Evolutionary conservation across 2,797 vertebrate genomes (phyloP), one percentile per base, ranked within the genome.

Genomic region (Mareca strepera): DNA sequence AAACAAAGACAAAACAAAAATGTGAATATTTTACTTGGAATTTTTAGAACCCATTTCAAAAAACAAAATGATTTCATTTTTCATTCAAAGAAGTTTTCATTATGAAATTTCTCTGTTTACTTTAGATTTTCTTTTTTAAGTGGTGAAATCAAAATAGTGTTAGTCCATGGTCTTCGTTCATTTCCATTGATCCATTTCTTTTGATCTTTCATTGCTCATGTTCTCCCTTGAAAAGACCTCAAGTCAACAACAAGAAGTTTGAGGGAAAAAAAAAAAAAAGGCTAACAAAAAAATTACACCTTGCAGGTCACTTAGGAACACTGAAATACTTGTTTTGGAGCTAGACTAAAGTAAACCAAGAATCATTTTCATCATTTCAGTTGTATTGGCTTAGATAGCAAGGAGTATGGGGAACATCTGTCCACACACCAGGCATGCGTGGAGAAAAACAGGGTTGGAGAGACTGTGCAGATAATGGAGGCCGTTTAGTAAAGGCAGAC

Each of bases 1-100:
- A 28, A 73, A 70, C 11, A 62, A 84, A 73, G 12, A 41, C 12
- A 28, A 85, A 87, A 64, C 5, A 62, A 77, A 91, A 41, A 26
- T 16, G 7, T 41, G 31, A 69, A 10, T 56, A 43, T 66, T 90
- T 84, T 37, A 46, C 25, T 43, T 82, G 31, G 12, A 82, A 46
- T 10, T 46, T 78, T 41, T 35, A 37, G 17, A 59, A 70, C 3
- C 0, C 2, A 7, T 63, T 80, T 67, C 75, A 4, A 0, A 18
- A 44, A 81, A 46, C 1, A 33, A 91, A 60, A n/a, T 39, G 2
- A 8, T 77, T 35, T 52, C 7, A 17, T 11, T 67, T 60, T 79
- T 63, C 17, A 31, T 70, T 77, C 3, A 90, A 59, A 90, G 70
- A 39, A 41, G 50, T 17, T 46, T 70, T 29, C 12, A 10, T 62